Percentiles rank a stretch among this genome's conserved stretches.
Conservation (phyloP, 2,797 vertebrate genomes). For the Sebastes minor region DNA sequence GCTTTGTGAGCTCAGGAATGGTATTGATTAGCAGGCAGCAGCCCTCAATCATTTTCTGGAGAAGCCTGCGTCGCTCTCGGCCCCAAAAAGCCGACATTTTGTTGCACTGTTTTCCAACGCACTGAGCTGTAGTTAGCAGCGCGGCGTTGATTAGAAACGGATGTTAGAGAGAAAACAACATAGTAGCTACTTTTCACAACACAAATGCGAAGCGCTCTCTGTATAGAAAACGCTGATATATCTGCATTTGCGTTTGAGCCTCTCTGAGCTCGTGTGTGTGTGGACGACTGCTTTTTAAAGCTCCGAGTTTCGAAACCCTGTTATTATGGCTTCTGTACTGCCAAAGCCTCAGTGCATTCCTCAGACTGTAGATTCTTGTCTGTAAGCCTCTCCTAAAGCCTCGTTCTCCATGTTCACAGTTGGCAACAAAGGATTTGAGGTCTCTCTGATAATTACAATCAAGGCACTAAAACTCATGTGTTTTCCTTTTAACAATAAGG, state of each 20-base stretch:
- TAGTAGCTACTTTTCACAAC: constrained; percentile 15
- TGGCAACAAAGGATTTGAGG: constrained; percentile 28
- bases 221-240: not conserved
- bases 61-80: constrained; percentile 9
- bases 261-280: constrained; percentile 34
- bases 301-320: constrained; percentile 78
- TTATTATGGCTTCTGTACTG: constrained; percentile 82
- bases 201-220: not conserved
- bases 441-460: constrained; percentile 31
- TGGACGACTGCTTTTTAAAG: constrained; percentile 77
- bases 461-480: constrained; percentile 9
- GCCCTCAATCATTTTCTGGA: constrained; percentile 55
- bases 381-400: constrained; percentile 57
- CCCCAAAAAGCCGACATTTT: constrained; percentile 51
- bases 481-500: constrained; percentile 3
- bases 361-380: constrained; percentile 72
- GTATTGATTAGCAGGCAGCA: constrained; percentile 77
- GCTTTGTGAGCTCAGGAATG: constrained; percentile 74
- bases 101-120: constrained; percentile 47
- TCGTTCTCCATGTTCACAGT: constrained; percentile 36
- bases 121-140: constrained; percentile 10
- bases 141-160: constrained; percentile 31
- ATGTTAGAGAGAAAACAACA: constrained; percentile 13
- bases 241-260: constrained; percentile 18
- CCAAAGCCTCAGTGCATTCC: constrained; percentile 80